Conservation (phyloP, 2,113 vertebrate genomes). For the Mellivora capensis region DNA sequence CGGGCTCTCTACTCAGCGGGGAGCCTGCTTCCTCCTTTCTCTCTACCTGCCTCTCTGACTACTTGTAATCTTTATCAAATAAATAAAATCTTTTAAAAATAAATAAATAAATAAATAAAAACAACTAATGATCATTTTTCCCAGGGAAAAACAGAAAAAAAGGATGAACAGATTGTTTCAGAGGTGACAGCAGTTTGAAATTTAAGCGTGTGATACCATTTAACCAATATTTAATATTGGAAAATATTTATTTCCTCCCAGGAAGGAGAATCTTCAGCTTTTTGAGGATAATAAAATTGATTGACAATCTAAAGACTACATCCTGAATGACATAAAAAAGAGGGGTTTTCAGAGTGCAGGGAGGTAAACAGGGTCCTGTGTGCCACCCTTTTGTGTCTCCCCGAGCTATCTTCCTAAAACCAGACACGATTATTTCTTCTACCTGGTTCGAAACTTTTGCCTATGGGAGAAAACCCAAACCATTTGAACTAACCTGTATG, state of each 20-base stretch:
- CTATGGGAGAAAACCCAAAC: background rate
- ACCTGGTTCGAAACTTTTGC: background rate
- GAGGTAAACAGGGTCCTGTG: background rate
- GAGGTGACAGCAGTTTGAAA: background rate
- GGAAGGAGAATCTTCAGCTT: background rate
- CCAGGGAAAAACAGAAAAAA: background rate
- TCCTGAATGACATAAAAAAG: background rate
- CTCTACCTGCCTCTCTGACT: too few species aligned
- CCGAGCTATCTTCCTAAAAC: background rate
- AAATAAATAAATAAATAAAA: background rate
- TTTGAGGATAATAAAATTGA: background rate
- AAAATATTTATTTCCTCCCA: background rate
- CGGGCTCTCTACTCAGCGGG: too few species aligned
- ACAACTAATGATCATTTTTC: background rate
- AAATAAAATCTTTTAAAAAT: too few species aligned
- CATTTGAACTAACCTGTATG: background rate
- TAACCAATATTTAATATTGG: background rate
- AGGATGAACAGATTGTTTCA: background rate
- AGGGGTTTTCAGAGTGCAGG: background rate
- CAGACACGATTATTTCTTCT: background rate
- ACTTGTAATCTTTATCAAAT: too few species aligned
- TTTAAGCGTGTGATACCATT: background rate
- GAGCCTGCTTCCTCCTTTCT: too few species aligned
- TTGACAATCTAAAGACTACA: background rate
- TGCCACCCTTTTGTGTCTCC: background rate